Percentiles rank a stretch among this genome's conserved stretches.
phyloP scores from a whole-genome alignment of 37 sponge, comb jelly and placozoan species.

The Dysidea cf. avara region DNA sequence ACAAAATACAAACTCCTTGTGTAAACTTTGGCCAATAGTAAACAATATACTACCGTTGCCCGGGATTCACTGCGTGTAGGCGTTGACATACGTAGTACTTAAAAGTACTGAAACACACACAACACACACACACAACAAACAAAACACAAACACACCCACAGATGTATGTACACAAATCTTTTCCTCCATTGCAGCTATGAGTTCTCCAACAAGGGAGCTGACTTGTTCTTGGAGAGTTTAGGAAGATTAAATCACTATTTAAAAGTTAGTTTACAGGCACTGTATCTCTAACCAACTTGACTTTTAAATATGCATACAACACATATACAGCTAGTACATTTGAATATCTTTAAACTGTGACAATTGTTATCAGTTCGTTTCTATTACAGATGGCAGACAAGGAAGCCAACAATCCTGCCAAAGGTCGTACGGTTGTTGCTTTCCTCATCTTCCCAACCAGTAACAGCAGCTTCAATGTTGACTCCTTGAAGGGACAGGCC shows the following conservation, averaged over 20 bases:
- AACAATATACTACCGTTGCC: too few species aligned
- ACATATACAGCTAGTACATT: not conserved
- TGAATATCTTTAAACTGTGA: not conserved
- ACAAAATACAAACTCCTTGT: too few species aligned
- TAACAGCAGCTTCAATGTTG: slow-evolving; percentile 97
- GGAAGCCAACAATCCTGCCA: slow-evolving; percentile 18
- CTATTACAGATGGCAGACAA: not conserved
- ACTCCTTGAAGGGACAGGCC: slow-evolving; percentile 93
- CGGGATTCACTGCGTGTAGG: too few species aligned
- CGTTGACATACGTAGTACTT: too few species aligned
- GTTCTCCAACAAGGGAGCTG: slow-evolving; percentile 95
- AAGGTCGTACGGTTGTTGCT: slow-evolving; percentile 82
- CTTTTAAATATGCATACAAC: not conserved
- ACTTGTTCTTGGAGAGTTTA: slow-evolving; percentile 88
- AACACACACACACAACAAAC: too few species aligned
- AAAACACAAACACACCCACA: too few species aligned
- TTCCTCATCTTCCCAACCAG: slow-evolving; percentile 96
- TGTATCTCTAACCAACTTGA: not conserved
- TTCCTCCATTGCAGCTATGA: slow-evolving; percentile 88
- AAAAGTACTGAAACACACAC: too few species aligned
- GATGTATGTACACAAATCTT: not conserved
- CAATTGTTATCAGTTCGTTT: not conserved
- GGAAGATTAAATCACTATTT: slow-evolving; percentile 90
- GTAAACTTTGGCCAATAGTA: too few species aligned
- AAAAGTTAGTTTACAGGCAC: slow-evolving; percentile 36